Conservation (phyloP, 2,797 vertebrate species). For the Sebastes hubbsi region DNA sequence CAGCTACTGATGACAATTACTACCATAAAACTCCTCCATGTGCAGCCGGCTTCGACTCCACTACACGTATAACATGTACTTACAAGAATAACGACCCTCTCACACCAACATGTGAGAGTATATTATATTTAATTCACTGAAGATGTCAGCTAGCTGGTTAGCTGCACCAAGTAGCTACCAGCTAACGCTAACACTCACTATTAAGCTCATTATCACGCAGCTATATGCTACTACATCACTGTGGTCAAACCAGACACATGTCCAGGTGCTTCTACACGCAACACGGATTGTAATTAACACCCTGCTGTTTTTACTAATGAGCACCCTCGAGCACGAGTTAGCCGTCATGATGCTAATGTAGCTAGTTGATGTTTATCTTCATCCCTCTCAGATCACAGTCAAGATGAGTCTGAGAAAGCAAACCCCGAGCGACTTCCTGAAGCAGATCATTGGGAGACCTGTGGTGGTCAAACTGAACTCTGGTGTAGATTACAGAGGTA, state of each 20-base stretch:
- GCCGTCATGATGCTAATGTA: conserved; percentile 5
- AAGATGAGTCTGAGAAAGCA: conserved; percentile 98
- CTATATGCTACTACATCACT: accelerated
- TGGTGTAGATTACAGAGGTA: conserved; percentile 98
- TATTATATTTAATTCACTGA: not conserved
- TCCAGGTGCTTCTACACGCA: accelerated
- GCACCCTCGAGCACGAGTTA: not conserved
- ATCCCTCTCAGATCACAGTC: conserved; percentile 11
- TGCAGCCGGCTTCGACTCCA: accelerated
- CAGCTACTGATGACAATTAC: not conserved
- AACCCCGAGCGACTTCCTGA: conserved; percentile 98
- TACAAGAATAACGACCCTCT: accelerated
- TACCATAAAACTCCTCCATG: accelerated
- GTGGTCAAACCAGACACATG: not conserved
- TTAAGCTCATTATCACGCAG: accelerated
- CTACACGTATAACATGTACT: not conserved
- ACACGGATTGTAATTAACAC: accelerated
- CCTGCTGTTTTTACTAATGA: accelerated
- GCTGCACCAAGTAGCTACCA: conserved; percentile 10
- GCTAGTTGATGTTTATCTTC: not conserved
- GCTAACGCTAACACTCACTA: conserved; percentile 11
- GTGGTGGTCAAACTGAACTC: conserved; percentile 99
- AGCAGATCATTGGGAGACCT: conserved; percentile 98
- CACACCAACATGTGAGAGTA: accelerated
- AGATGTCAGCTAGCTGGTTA: not conserved